Base-by-base conservation (phyloP, 2,797 vertebrate genomes). In the Brachyalestes nurse region DNA sequence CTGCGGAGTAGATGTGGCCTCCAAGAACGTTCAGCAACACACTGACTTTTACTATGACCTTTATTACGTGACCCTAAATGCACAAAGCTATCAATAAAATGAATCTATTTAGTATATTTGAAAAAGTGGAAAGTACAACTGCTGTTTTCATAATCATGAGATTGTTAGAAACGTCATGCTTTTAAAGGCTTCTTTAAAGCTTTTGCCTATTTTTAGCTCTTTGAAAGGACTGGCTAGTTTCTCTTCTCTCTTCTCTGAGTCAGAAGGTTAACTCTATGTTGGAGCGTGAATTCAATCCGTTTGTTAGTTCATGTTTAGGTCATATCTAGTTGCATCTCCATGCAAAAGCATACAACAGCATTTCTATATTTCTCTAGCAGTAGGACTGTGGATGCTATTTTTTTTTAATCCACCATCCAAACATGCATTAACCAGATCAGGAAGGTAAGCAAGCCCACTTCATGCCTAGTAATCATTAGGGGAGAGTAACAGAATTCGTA, bases 131-230 rank as follows among this genome's bases (percentile, higher is more conserved):
- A 17, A 17, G 49, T 17, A n/a, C 25, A 25, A 17, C 28, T 58
- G 34, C 34, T 57, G 8, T 57, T 55, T 58, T 9, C 71, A 57
- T 58, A 16, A 58, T 21, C 42, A 69, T 65, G 16, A 40, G 34
- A 65, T 72, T 34, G 53, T 58, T 21, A 14, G 6, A 70, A 45
- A 55, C 13, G 13, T 23, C n/a, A 49, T 23, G 34, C 5, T 58
- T 73, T 58, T 14, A 40, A 14, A 72, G 51, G 49, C 13, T 51
- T 51, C 14, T 65, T 40, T 42, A 65, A 65, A 65, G 62, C 61
- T 65, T 53, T 72, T n/a, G 16, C 16, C 25, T 72, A 53, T 53
- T 72, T 55, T 72, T 55, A 72, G 62, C 62, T 12, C 17, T 65
- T 65, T 65, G 19, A 53, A 72, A 72, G 49, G 49, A 28, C 14